phyloP scores from a whole-genome alignment of 2,113 vertebrate species.

The Seriola aureovittata region DNA sequence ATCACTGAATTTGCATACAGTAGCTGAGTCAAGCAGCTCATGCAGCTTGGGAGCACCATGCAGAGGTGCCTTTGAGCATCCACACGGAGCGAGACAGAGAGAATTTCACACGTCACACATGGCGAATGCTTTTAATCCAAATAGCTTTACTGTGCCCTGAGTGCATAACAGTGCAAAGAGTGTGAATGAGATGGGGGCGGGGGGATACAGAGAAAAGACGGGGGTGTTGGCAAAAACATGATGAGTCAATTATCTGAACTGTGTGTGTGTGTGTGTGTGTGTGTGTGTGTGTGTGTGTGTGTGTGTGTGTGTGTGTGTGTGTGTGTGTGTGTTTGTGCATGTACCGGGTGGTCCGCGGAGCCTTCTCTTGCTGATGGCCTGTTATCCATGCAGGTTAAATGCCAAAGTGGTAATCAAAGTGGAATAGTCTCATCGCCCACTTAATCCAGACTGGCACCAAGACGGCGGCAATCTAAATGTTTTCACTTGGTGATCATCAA shows the following conservation, averaged over 20 bases:
- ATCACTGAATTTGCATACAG: slow-evolving; percentile 47
- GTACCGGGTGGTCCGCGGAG: slow-evolving; percentile 26
- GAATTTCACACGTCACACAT: slow-evolving; percentile 40
- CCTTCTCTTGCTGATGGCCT: slow-evolving; percentile 32
- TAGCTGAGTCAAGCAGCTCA: slow-evolving; percentile 15
- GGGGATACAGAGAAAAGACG: not conserved
- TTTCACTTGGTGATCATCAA: slow-evolving; percentile 72
- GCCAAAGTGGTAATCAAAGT: slow-evolving; percentile 75
- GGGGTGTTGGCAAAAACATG: slow-evolving; percentile 38
- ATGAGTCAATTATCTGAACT: slow-evolving; percentile 67
- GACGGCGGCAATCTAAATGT: slow-evolving; percentile 76
- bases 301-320: not conserved
- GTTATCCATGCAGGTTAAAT: slow-evolving; percentile 65
- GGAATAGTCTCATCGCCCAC: slow-evolving; percentile 65
- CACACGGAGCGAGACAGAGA: not conserved
- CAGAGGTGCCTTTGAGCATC: slow-evolving; percentile 58
- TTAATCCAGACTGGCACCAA: slow-evolving; percentile 75
- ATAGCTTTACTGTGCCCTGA: slow-evolving; percentile 44
- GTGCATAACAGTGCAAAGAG: slow-evolving; percentile 23
- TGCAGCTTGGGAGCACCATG: slow-evolving; percentile 13
- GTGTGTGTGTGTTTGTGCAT: slow-evolving; percentile 4
- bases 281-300: not conserved
- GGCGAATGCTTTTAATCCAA: slow-evolving; percentile 59
- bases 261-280: slow-evolving; percentile 1
- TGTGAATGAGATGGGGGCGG: slow-evolving; percentile 17